phyloP scores from a whole-genome alignment of 1,140 invertebrate species.

The Luehdorfia chinensis region DNA sequence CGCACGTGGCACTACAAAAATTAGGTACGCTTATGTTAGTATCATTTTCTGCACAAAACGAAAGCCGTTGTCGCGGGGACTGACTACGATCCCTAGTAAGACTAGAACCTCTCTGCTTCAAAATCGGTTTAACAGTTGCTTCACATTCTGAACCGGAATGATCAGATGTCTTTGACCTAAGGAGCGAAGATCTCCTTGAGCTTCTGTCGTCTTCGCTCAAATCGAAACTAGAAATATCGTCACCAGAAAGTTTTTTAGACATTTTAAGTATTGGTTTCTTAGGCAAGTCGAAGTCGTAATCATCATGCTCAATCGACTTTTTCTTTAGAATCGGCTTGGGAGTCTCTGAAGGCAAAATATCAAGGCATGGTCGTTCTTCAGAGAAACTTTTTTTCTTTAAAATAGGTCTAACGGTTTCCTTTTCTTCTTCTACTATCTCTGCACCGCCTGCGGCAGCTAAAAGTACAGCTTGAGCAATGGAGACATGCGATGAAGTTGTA shows the following conservation, averaged over 20 bases:
- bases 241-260: conserved; percentile 80
- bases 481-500: conserved; percentile 80
- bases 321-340: conserved; percentile 90
- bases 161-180: conserved; percentile 67
- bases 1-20: conserved; percentile 62
- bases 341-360: conserved; percentile 65
- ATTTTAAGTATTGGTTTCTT: conserved; percentile 89
- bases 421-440: conserved; percentile 77
- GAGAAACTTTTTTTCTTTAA: conserved; percentile 87
- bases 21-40: conserved; percentile 60
- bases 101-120: conserved; percentile 77
- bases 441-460: conserved; percentile 80
- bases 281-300: conserved; percentile 82
- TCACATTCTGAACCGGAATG: conserved; percentile 75
- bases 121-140: conserved; percentile 73
- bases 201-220: conserved; percentile 75
- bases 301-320: conserved; percentile 88
- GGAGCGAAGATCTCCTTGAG: conserved; percentile 67
- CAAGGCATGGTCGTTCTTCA: conserved; percentile 74
- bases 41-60: conserved; percentile 76
- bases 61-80: conserved; percentile 77
- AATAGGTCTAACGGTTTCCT: conserved; percentile 85
- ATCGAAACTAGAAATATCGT: conserved; percentile 75
- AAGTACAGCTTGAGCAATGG: conserved; percentile 83
- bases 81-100: conserved; percentile 77